Evolutionary conservation across 2,797 vertebrate genomes (phyloP), one percentile per base, ranked within the genome.

Genomic region (Caiman crocodilus): DNA sequence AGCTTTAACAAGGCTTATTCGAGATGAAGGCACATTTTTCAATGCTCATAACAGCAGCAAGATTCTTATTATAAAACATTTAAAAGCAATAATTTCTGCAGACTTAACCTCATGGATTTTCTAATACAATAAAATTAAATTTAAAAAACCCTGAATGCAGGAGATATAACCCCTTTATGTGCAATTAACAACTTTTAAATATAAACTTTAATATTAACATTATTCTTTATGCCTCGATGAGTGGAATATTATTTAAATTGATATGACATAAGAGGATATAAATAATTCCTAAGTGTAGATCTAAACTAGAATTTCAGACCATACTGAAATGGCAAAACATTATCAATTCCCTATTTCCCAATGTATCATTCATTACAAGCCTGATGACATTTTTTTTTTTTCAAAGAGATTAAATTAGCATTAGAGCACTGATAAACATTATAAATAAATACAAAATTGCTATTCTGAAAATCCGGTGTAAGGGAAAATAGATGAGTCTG

Each of bases 131-230:
- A 97, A 97, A 97, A 97, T 97, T 96, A 96, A 97, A 97, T 97
- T 95, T 85, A 93, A 97, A 97, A 97, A 97, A 96, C 74, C 61
- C 88, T 95, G 95, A 96, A 97, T 97, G 95, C 91, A 95, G 87
- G 87, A 93, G 91, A 96, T 97, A 95, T 94, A 97, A 97, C 92
- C 92, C 95, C 94, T 98, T 98, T 95, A 96, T 96, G 96, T 98
- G 94, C 97, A 98, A 98, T 98, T 98, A 98, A 94, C 95, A 97
- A 97, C 94, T 97, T 98, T 98, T 97, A 97, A 98, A 98, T 92
- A 96, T 96, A 97, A 97, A 96, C 82, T 96, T 98, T 97, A 98
- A 97, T 97, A 98, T 98, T 98, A 97, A 97, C 94, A 95, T 97
- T 98, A 98, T 98, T 98, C 96, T 97, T 98, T 97, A 97, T 97